These are phyloP conservation scores for Eupristina koningsbergeri DNA, from an alignment of 1,140 invertebrate genomes.

Conservation along the genomic window DNA sequence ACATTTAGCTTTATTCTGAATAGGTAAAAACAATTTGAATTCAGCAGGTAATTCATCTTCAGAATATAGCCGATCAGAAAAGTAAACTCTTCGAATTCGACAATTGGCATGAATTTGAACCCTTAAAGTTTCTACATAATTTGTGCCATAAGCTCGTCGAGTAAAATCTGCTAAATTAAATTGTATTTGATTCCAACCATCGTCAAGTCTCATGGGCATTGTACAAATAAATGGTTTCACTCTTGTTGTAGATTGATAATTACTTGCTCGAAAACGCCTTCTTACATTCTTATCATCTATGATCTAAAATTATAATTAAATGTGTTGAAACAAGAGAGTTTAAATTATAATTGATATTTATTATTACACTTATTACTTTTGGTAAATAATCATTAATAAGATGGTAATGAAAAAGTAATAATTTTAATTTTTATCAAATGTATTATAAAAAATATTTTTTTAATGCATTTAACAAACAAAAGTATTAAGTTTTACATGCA, in stretches of 20 bases:
- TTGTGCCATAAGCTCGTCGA: conserved; percentile 97
- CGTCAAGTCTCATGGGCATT: conserved; percentile 98
- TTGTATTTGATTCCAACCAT: conserved; percentile 99
- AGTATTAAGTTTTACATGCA: neutral
- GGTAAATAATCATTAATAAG: too few species aligned
- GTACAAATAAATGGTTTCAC: conserved; percentile 99
- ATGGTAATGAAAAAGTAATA: too few species aligned
- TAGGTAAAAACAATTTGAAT: conserved; percentile 97
- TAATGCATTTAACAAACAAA: too few species aligned
- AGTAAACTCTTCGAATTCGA: conserved; percentile 97
- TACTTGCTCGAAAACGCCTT: conserved; percentile 95
- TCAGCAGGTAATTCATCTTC: conserved; percentile 99
- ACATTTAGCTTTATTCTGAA: conserved; percentile 85
- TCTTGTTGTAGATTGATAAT: conserved; percentile 97
- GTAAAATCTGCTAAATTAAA: conserved; percentile 99
- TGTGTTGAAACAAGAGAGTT: too few species aligned
- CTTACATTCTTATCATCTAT: conserved; percentile 98
- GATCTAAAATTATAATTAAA: conserved; percentile 77
- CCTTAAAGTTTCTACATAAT: conserved; percentile 98
- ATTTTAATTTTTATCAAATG: too few species aligned
- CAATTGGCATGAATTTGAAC: conserved; percentile 99
- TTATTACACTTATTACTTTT: too few species aligned
- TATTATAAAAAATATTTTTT: too few species aligned
- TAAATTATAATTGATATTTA: too few species aligned
- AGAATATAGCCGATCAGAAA: conserved; percentile 97